Percentiles rank a stretch among this genome's conserved stretches.
phyloP scores from a whole-genome alignment of 2,888 invertebrate genomes.

The Thereva unica region DNA sequence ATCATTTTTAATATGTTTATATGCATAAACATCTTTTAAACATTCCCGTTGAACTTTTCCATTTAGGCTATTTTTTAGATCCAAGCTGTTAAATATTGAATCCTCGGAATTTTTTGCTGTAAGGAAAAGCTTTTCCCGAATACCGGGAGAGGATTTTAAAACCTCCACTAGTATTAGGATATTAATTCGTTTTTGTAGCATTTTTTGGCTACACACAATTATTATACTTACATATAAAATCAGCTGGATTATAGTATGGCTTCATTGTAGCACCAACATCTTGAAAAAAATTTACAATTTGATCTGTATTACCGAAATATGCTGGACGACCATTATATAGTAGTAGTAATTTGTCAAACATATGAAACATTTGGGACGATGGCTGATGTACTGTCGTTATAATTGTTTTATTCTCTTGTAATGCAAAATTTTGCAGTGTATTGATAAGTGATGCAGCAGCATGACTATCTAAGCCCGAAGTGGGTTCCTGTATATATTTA shows the following conservation, averaged over 20 bases:
- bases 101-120: constrained; percentile 66
- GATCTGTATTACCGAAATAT: constrained; percentile 73
- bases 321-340: constrained; percentile 74
- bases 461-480: constrained; percentile 80
- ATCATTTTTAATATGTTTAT: constrained; percentile 2
- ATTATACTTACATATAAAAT: constrained; percentile 72
- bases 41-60: constrained; percentile 36
- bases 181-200: constrained; percentile 16
- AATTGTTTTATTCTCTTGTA: constrained; percentile 76
- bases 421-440: constrained; percentile 73
- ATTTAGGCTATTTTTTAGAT: constrained; percentile 54
- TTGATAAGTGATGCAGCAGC: constrained; percentile 75
- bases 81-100: constrained; percentile 44
- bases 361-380: constrained; percentile 81
- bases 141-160: constrained; percentile 70
- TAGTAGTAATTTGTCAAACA: constrained; percentile 75
- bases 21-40: constrained; percentile 36
- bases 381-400: constrained; percentile 82
- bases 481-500: constrained; percentile 70
- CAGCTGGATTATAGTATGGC: constrained; percentile 83
- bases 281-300: constrained; percentile 74
- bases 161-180: constrained; percentile 68
- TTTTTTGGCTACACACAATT: background rate
- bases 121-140: constrained; percentile 68
- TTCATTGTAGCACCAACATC: constrained; percentile 71